Percentiles rank a stretch among this genome's conserved stretches.
Evolutionary conservation across 2,113 vertebrate species (phyloP).

Genomic region (Collichthys lucidus): DNA sequence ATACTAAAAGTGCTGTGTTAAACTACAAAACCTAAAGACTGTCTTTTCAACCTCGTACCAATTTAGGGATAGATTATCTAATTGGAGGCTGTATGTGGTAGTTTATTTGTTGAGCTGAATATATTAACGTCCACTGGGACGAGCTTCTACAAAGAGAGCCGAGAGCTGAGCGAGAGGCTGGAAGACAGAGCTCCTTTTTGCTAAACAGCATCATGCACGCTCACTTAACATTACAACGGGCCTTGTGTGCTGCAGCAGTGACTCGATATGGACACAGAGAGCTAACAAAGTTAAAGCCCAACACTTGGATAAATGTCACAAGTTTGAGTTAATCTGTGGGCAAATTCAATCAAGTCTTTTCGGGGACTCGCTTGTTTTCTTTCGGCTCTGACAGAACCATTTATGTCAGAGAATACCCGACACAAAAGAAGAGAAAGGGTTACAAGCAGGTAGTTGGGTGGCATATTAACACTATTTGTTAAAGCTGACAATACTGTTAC

Average conservation of each 20-base stretch:
- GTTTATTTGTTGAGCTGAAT: slow-evolving; percentile 14
- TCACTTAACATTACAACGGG: slow-evolving; percentile 75
- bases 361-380: slow-evolving; percentile 32
- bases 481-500: neutral
- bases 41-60: neutral
- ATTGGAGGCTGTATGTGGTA: neutral
- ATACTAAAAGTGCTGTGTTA: neutral
- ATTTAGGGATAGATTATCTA: slow-evolving; percentile 14
- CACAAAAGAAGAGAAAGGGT: neutral
- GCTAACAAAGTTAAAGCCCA: slow-evolving; percentile 68
- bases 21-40: neutral
- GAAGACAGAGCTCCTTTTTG: slow-evolving; percentile 32
- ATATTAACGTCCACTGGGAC: neutral
- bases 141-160: neutral
- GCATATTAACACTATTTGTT: neutral
- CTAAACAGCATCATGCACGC: slow-evolving; percentile 75
- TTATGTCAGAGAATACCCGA: slow-evolving; percentile 21
- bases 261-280: slow-evolving; percentile 47
- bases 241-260: slow-evolving; percentile 46
- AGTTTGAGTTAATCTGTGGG: slow-evolving; percentile 57
- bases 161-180: neutral
- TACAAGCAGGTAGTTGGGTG: slow-evolving; percentile 2
- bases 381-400: slow-evolving; percentile 18
- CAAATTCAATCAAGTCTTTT: slow-evolving; percentile 71
- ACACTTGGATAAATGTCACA: slow-evolving; percentile 77